These are phyloP conservation scores for Sarcophaga peregrina DNA, from an alignment of 1,140 invertebrate genomes.

Conservation along the genomic window DNA sequence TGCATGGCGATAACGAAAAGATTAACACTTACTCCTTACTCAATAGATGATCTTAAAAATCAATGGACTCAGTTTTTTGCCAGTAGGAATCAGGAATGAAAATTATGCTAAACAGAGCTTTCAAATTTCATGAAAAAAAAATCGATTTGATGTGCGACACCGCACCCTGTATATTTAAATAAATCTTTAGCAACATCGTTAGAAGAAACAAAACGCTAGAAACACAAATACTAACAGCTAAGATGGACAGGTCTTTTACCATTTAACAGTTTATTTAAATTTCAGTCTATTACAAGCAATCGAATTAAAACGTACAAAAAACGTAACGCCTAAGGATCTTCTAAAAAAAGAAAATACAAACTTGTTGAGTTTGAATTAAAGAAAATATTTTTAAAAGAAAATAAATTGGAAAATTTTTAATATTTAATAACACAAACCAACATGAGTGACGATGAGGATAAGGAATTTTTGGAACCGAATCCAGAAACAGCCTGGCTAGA, in stretches of 20 bases:
- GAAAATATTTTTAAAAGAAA: not conserved
- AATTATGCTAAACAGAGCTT: no score
- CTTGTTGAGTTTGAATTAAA: not conserved
- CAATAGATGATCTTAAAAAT: no score
- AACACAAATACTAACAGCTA: not conserved
- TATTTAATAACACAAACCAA: not conserved
- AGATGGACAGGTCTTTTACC: constrained; percentile 15
- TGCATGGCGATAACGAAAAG: no score
- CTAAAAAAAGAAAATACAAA: constrained; percentile 10
- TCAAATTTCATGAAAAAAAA: no score
- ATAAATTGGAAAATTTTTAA: not conserved
- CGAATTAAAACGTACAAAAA: constrained; percentile 17
- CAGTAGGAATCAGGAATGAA: no score
- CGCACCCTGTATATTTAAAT: constrained; percentile 36
- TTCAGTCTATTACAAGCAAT: constrained; percentile 12
- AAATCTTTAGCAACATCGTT: constrained; percentile 27
- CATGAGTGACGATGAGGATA: constrained; percentile 33
- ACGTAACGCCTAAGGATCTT: not conserved
- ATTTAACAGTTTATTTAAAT: constrained; percentile 30
- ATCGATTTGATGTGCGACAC: not conserved
- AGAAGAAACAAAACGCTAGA: not conserved
- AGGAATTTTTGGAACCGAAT: constrained; percentile 45
- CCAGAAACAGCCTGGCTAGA: constrained; percentile 72
- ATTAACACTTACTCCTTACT: no score
- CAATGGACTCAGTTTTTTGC: no score